Evolutionary conservation across 1,140 invertebrate genomes (phyloP), one percentile per base, ranked within the genome.

Genomic region (Littorina saxatilis): DNA sequence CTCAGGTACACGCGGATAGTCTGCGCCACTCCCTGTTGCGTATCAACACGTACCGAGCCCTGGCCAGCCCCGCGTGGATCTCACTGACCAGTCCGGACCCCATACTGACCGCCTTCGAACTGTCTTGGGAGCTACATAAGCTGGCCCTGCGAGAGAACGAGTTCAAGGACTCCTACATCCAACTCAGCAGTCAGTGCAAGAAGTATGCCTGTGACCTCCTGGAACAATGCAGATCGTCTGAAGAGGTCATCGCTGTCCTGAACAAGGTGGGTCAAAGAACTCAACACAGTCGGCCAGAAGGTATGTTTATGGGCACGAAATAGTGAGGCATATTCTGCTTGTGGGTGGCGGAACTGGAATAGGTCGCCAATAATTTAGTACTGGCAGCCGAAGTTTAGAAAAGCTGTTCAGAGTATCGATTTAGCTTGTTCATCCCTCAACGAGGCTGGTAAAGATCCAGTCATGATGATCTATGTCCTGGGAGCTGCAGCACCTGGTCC

Each of bases 1-100:
- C 13, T 17, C 76, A 78, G 76, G 58, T 78, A 20, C 76, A 78
- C 58, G 76, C 76, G 58, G 70, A 43, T 81, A 88, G 87, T 81
- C 85, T 91, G 15, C 86, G 90, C 29, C 89, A 91, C 85, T 91
- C 90, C 4, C 79, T 91, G 40, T 90, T 90, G 29, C 81, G 92
- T n/a, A 91, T 93, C 29, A 91, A 93, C 80, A 90, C 91, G 4
- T 93, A 91, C 81, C 77, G 86, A 43, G 92, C 90, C 39, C 85
- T 93, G 70, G 91, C 92, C 7, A 92, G 91, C 80, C 91, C 92
- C 17, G 93, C 94, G 0, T 96, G 95, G 89, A 94, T 96, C 78
- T 95, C 94, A 61, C 93, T 95, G 75, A 94, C 94, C 0, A 93
- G 94, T 0, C 87, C 93, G 13, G 95, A 96, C 90, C 95, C 95